phyloP scores from a whole-genome alignment of 2,113 vertebrate species.

The Thamnaconus septentrionalis region DNA sequence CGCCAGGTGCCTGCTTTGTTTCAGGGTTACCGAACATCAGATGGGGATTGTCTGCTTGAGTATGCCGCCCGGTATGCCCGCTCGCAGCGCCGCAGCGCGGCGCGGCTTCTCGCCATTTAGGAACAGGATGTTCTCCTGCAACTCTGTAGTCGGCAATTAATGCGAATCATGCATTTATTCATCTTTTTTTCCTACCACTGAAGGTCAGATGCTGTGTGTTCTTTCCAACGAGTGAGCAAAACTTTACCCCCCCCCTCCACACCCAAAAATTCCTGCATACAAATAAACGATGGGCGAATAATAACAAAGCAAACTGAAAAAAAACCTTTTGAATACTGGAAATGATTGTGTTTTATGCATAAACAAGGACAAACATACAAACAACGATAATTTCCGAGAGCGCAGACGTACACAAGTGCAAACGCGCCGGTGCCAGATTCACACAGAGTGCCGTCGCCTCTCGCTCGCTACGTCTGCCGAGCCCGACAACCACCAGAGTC shows the following conservation, averaged over 20 bases:
- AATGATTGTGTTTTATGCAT: background rate
- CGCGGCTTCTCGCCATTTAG: slow-evolving; percentile 18
- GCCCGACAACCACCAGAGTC: slow-evolving; percentile 22
- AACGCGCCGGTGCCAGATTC: slow-evolving; percentile 7
- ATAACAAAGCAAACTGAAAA: background rate
- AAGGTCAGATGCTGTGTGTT: slow-evolving; percentile 28
- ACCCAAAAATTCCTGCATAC: slow-evolving; percentile 1
- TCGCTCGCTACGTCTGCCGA: slow-evolving; percentile 14
- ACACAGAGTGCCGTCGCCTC: slow-evolving; percentile 22
- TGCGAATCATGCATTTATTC: slow-evolving; percentile 13
- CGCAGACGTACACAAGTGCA: slow-evolving; percentile 1
- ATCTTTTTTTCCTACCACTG: slow-evolving; percentile 6
- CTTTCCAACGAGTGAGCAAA: slow-evolving; percentile 24
- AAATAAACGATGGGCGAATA: slow-evolving; percentile 5
- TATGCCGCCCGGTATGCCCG: slow-evolving; percentile 9
- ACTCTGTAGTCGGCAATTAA: slow-evolving; percentile 33
- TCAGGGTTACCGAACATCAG: slow-evolving; percentile 44
- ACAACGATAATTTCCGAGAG: background rate
- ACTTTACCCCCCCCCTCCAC: background rate
- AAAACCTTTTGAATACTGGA: background rate
- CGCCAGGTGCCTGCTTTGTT: slow-evolving; percentile 18
- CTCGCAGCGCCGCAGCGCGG: too few species aligned
- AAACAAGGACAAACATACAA: too few species aligned
- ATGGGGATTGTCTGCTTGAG: slow-evolving; percentile 37
- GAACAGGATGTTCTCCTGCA: slow-evolving; percentile 36